Conservation (phyloP, 2,113 vertebrate genomes). For the Phrynocephalus versicolor region DNA sequence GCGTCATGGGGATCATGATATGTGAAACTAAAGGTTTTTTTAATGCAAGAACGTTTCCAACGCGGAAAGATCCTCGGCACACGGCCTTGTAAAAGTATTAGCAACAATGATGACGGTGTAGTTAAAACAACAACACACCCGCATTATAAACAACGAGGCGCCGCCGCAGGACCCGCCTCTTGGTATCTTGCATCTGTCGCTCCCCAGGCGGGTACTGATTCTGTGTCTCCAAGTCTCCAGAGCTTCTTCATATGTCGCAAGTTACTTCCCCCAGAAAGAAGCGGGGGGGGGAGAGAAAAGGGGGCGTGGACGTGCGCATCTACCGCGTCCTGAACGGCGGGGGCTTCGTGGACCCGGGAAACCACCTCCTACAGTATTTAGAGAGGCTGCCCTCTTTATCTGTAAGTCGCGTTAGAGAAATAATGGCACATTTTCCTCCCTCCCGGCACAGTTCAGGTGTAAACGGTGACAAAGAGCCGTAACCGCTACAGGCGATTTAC, state of each 20-base stretch:
- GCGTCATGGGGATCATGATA: background rate
- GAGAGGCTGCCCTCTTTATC: fast-evolving
- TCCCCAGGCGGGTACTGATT: background rate
- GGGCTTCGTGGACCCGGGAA: conserved; percentile 18
- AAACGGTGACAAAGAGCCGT: conserved; percentile 61
- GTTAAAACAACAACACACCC: too few relatives aligned
- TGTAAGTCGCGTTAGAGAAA: conserved; percentile 49
- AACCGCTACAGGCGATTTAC: conserved; percentile 50
- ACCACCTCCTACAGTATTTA: background rate
- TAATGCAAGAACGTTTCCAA: background rate
- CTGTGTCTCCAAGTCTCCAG: background rate
- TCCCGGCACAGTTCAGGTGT: conserved; percentile 60
- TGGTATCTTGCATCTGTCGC: background rate
- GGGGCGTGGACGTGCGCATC: too few relatives aligned
- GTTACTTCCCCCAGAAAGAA: too few relatives aligned
- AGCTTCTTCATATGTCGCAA: background rate
- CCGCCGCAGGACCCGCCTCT: background rate
- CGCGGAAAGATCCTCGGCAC: background rate
- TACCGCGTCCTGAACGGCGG: too few relatives aligned
- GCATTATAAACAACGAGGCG: too few relatives aligned
- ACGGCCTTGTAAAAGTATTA: background rate
- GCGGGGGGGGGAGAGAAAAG: background rate
- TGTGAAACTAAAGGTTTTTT: background rate
- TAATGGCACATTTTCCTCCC: conserved; percentile 54
- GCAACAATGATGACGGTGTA: background rate